These are phyloP conservation scores for Brachyhypopomus occidentalis DNA, from an alignment of 2,113 vertebrate genomes.

Conservation along the genomic window DNA sequence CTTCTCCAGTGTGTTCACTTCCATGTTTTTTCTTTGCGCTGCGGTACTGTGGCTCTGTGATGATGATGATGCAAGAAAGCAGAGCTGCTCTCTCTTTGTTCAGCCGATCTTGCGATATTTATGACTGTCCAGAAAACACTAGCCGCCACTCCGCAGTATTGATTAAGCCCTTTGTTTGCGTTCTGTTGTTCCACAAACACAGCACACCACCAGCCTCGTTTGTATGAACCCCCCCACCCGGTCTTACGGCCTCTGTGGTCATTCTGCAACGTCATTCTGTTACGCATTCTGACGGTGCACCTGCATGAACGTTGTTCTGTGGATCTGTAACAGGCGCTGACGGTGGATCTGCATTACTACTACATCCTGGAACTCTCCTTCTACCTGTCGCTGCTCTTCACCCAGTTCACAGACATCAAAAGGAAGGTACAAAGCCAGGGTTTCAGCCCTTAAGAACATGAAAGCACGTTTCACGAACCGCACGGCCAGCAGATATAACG, in stretches of 20 bases:
- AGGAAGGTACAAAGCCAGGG: slow-evolving; percentile 89
- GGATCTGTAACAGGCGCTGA: slow-evolving; percentile 83
- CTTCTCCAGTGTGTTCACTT: neutral
- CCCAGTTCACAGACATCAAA: slow-evolving; percentile 96
- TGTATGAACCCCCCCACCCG: neutral
- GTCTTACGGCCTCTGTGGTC: slow-evolving; percentile 3
- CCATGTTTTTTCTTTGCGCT: neutral
- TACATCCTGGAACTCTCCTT: slow-evolving; percentile 94
- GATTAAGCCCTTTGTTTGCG: neutral
- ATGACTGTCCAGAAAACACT: neutral
- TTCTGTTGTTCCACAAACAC: neutral
- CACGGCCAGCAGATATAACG: neutral
- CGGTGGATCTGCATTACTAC: slow-evolving; percentile 94
- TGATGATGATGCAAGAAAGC: neutral
- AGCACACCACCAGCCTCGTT: neutral
- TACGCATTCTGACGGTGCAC: too few relatives aligned
- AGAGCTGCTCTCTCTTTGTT: neutral
- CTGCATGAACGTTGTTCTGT: slow-evolving; percentile 38
- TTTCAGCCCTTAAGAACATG: neutral
- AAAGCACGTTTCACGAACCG: neutral
- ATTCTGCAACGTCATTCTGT: neutral
- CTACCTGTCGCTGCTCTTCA: slow-evolving; percentile 97
- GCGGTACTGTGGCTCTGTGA: neutral
- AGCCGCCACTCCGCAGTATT: neutral
- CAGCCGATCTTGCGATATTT: neutral